phyloP scores from a whole-genome alignment of 2,113 vertebrate genomes.

The Pelobates fuscus region DNA sequence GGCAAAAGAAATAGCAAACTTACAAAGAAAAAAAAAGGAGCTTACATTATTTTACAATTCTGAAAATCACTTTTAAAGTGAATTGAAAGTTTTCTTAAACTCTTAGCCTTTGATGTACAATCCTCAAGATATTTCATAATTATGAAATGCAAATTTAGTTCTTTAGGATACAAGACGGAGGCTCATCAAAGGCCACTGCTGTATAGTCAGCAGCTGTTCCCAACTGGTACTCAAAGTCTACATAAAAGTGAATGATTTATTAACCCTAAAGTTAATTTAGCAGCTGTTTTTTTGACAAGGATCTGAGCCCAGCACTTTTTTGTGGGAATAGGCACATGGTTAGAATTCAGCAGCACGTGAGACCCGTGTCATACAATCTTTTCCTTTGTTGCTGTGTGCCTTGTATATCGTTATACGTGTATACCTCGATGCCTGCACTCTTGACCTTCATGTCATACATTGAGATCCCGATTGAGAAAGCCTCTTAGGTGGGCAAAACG shows the following conservation, averaged over 20 bases:
- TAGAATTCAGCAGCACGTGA: too few relatives aligned
- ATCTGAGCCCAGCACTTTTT: background rate
- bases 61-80: constrained; percentile 5
- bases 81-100: constrained; percentile 27
- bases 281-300: constrained; percentile 13
- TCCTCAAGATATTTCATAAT: constrained; percentile 28
- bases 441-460: too few relatives aligned
- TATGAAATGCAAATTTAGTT: constrained; percentile 35
- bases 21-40: background rate
- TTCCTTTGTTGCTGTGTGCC: too few relatives aligned
- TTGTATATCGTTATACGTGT: too few relatives aligned
- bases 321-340: too few relatives aligned
- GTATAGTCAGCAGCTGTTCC: constrained; percentile 18
- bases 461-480: too few relatives aligned
- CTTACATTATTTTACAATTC: constrained; percentile 12
- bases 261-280: constrained; percentile 7
- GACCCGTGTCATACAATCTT: too few relatives aligned
- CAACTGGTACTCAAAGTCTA: constrained; percentile 20
- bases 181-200: constrained; percentile 24
- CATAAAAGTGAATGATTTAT: constrained; percentile 14
- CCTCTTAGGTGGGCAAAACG: too few relatives aligned
- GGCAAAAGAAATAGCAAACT: background rate
- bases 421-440: too few relatives aligned
- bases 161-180: constrained; percentile 27
- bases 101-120: constrained; percentile 33